phyloP scores from a whole-genome alignment of 2,888 invertebrate species.

The Xanthorhoe spadicearia region DNA sequence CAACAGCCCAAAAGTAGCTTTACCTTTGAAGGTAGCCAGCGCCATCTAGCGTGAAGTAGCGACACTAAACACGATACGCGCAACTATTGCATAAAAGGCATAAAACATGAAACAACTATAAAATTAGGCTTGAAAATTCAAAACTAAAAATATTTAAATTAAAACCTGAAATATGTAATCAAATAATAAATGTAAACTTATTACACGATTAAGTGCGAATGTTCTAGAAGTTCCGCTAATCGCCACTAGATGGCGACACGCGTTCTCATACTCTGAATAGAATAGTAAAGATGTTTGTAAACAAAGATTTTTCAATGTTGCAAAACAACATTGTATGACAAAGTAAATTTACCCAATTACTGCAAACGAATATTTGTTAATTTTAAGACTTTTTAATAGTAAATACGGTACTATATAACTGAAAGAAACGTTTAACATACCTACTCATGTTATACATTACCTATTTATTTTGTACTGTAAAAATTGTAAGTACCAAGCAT shows the following conservation, averaged over 20 bases:
- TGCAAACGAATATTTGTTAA: too few relatives aligned
- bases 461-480: too few relatives aligned
- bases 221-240: conserved; percentile 25
- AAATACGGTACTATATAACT: too few relatives aligned
- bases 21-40: conserved; percentile 24
- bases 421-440: too few relatives aligned
- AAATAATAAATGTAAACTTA: neutral
- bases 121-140: neutral
- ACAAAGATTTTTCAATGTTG: neutral
- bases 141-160: neutral
- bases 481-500: neutral
- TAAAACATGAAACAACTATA: neutral
- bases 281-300: neutral
- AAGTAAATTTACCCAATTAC: neutral
- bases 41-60: conserved; percentile 36
- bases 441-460: too few relatives aligned
- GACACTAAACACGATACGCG: conserved; percentile 11
- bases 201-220: neutral
- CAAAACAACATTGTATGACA: neutral
- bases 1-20: neutral
- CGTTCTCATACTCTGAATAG: neutral
- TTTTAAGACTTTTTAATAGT: too few relatives aligned
- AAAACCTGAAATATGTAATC: neutral
- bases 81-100: neutral
- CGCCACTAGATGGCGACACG: conserved; percentile 39